phyloP scores from a whole-genome alignment of 2,888 invertebrate genomes.

The Yponomeuta evonymella region DNA sequence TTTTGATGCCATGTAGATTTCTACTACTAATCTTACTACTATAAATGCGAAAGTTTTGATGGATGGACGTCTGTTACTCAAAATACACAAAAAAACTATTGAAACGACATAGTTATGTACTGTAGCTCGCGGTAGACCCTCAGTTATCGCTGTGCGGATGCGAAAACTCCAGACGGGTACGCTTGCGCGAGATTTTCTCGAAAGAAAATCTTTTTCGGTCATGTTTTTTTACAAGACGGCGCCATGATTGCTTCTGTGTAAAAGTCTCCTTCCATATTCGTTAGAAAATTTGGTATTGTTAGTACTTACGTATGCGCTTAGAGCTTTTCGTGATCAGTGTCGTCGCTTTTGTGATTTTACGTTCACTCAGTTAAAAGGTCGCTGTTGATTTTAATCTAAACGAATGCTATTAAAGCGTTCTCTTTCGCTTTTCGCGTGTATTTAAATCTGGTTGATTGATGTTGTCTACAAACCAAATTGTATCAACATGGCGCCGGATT shows the following conservation, averaged over 20 bases:
- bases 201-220: not conserved
- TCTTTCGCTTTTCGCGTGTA: not conserved
- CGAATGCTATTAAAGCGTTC: not conserved
- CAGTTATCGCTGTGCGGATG: not conserved
- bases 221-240: not conserved
- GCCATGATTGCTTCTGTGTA: not conserved
- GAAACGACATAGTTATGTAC: too few species aligned
- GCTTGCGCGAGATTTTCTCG: not conserved
- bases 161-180: not conserved
- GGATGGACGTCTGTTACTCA: too few species aligned
- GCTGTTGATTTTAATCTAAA: not conserved
- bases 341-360: not conserved
- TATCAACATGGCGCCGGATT: not conserved
- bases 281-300: not conserved
- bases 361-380: not conserved
- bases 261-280: not conserved
- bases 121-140: too few species aligned
- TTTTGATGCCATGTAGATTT: too few species aligned
- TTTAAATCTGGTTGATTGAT: not conserved
- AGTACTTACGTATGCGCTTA: not conserved
- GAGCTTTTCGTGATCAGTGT: not conserved
- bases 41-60: too few species aligned
- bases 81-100: too few species aligned
- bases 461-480: not conserved
- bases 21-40: too few species aligned